Base-by-base conservation (phyloP, 1,140 invertebrate species). In the Cotesia glomerata region DNA sequence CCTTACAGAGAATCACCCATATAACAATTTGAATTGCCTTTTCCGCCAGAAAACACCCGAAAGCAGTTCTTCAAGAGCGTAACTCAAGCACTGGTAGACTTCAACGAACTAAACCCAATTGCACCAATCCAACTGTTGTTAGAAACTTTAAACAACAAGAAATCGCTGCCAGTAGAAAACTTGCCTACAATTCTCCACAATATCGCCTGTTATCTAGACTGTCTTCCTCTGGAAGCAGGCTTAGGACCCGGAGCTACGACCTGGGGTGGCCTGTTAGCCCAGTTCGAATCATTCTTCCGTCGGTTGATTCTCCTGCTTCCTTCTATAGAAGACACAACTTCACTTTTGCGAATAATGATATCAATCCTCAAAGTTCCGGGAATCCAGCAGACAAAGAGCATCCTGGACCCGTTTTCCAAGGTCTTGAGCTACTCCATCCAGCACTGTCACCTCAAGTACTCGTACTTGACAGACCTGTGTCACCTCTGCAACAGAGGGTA, bases 401-500 rank as follows among this genome's bases (percentile, higher is more conserved):
- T 97, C 81, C 85, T 98, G 71, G 98, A 99, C 81, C 95, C 97
- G n/a, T 98, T 98, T 83, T 95, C 96, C 0, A 99, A 99, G 89
- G 91, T 99, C 62, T 82, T 99, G 32, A 95, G 94, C 81, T 95
- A 95, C 83, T 91, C 93, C 4, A 93, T 99, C 54, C 96, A 98
- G 86, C 94, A 96, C 81, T 94, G 92, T 71, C 89, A 90, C n/a
- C 87, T 99, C 36, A 92, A 95, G 72, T 94, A 98, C 79, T 91
- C 92, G 59, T 91, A 93, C 70, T 84, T 99, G 4, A 91, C 95
- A 0, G 97, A 99, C 82, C 88, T 99, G 11, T 98, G 95, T 84
- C 94, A 93, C 64, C 89, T 96, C 1, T 98, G 96, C 82, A 95
- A 95, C 80, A 89, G 95, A 77, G 94, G 92, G 14, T 97, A 98